A percentile compares a stretch with the other conserved stretches of the same genome.
Evolutionary conservation across 2,113 vertebrate genomes (phyloP).

Genomic region (Aptenodytes forsteri): DNA sequence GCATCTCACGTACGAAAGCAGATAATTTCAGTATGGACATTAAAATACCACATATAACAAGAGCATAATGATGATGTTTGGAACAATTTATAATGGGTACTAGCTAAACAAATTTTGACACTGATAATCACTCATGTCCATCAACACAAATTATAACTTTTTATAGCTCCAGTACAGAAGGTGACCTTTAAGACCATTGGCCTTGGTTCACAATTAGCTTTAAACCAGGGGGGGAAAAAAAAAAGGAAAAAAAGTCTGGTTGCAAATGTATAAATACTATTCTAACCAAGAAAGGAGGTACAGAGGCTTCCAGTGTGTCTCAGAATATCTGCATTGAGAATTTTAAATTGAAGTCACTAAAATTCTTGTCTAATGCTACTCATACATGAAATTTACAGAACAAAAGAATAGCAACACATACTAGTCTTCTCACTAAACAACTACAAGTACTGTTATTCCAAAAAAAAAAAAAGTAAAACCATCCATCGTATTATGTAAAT

Average conservation of each 20-base stretch:
- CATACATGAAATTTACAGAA: not conserved
- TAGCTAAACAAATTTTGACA: slow-evolving; percentile 51
- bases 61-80: not conserved
- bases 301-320: not conserved
- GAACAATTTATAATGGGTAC: slow-evolving; percentile 3
- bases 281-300: not conserved
- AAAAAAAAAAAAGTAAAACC: slow-evolving; percentile 2
- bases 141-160: slow-evolving; percentile 53
- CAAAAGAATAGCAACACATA: not conserved
- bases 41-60: not conserved
- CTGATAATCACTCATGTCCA: slow-evolving; percentile 54
- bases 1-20: not conserved
- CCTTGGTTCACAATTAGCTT: slow-evolving; percentile 30
- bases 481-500: not conserved
- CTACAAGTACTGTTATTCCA: not conserved
- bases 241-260: not conserved
- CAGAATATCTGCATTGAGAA: not conserved
- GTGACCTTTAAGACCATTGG: slow-evolving; percentile 58
- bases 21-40: not conserved
- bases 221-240: no score
- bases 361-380: not conserved
- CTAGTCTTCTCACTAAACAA: not conserved
- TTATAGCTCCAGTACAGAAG: slow-evolving; percentile 60
- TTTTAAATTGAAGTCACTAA: not conserved
- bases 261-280: not conserved